Percentiles rank a stretch among this genome's conserved stretches.
Conservation (phyloP, 2,113 vertebrate species). For the Crotophaga sulcirostris region DNA sequence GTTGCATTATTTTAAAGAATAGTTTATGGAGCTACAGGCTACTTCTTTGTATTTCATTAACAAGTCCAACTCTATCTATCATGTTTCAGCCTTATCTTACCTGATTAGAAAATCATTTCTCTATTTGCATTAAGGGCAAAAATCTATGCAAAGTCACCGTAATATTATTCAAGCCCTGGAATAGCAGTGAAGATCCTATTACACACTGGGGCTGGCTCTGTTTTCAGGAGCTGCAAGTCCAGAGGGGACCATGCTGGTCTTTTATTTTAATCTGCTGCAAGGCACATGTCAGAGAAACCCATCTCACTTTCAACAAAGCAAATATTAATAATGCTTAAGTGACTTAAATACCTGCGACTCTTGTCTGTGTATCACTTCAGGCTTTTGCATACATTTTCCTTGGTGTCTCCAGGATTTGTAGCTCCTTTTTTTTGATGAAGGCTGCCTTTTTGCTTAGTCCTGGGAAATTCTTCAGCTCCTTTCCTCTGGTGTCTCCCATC, state of each 20-base stretch:
- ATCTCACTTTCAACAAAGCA: not conserved
- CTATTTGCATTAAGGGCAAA: constrained; percentile 46
- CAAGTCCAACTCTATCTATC: not conserved
- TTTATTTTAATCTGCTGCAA: constrained; percentile 40
- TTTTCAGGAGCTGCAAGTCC: constrained; percentile 33
- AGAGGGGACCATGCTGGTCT: not conserved
- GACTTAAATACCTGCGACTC: not conserved
- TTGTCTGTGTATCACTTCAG: fast-evolving
- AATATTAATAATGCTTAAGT: not conserved
- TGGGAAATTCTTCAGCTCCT: not conserved
- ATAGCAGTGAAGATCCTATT: constrained; percentile 34
- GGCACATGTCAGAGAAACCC: not conserved
- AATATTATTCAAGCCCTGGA: constrained; percentile 48
- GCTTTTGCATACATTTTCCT: not conserved
- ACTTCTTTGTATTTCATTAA: constrained; percentile 13
- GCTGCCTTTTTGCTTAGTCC: not conserved
- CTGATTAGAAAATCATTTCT: constrained; percentile 39
- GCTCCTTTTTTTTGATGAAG: not conserved
- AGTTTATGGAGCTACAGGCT: not conserved
- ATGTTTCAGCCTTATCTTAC: constrained; percentile 30
- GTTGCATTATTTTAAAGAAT: constrained; percentile 26
- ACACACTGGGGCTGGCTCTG: constrained; percentile 10
- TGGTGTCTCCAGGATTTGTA: not conserved
- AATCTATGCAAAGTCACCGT: constrained; percentile 60
- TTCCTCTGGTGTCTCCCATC: not conserved